These are phyloP conservation scores for Ptilorrhoa leucosticta DNA, from an alignment of 2,113 vertebrate species.

Conservation along the genomic window DNA sequence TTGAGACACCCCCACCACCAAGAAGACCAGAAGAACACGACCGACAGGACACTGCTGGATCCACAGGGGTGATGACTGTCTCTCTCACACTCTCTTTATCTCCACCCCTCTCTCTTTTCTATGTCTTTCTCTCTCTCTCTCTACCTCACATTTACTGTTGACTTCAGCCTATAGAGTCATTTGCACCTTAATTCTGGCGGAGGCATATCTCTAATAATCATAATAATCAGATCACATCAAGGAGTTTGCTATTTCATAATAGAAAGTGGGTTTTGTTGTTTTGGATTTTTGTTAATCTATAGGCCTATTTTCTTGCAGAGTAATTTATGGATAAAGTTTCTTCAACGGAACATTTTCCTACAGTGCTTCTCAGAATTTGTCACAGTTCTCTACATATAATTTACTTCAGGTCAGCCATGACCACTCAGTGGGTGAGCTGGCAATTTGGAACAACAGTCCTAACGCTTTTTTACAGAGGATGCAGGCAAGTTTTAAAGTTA, in stretches of 20 bases:
- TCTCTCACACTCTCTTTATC: neutral
- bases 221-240: neutral
- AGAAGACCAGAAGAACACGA: neutral
- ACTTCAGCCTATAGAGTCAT: fast-evolving
- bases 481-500: neutral
- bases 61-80: neutral
- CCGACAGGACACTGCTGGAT: fast-evolving
- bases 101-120: neutral
- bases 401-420: neutral
- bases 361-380: neutral
- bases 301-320: neutral
- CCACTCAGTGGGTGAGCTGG: neutral
- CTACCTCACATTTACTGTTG: neutral
- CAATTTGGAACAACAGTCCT: neutral
- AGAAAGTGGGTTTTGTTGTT: neutral
- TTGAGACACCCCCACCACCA: neutral
- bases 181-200: neutral
- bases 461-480: neutral
- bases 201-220: neutral
- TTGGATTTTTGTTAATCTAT: neutral
- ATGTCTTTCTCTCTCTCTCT: neutral
- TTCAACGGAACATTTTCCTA: neutral
- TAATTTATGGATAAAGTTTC: neutral
- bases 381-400: neutral
- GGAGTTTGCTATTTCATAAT: neutral